Evolutionary conservation across 2,113 vertebrate genomes (phyloP).

Genomic region (Pholis gunnellus): DNA sequence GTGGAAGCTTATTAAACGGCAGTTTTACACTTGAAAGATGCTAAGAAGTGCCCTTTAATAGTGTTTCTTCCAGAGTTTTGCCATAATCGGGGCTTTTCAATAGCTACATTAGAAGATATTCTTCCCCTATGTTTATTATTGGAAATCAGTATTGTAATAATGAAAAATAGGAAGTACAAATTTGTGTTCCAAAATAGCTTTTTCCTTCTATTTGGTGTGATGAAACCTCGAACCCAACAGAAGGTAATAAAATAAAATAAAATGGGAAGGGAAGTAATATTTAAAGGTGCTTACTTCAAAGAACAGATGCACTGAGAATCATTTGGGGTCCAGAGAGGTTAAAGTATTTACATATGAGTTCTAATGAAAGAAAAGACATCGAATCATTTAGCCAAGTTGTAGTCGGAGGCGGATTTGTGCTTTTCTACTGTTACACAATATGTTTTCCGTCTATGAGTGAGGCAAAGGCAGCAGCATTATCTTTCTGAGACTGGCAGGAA

Average conservation of each 20-base stretch:
- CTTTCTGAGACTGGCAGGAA: too few species aligned
- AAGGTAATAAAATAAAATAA: not conserved
- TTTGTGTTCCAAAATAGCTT: not conserved
- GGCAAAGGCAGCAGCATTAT: too few species aligned
- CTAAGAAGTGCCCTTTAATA: not conserved
- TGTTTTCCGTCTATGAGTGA: not conserved
- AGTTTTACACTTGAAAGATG: slow-evolving; percentile 32
- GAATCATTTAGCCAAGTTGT: not conserved
- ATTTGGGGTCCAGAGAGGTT: not conserved
- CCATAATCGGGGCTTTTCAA: not conserved
- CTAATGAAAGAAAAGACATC: not conserved
- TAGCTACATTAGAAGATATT: not conserved
- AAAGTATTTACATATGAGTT: not conserved
- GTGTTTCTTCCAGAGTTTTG: not conserved
- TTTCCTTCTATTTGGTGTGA: not conserved
- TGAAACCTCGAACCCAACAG: not conserved
- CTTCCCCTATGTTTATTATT: not conserved
- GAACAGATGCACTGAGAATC: not conserved
- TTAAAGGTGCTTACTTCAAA: not conserved
- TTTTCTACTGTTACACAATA: too few species aligned
- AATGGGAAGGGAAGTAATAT: not conserved
- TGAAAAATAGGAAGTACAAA: not conserved
- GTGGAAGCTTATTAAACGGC: slow-evolving; percentile 49
- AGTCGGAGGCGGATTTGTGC: too few species aligned
- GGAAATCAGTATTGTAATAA: not conserved